Evolutionary conservation across 2,888 invertebrate genomes (phyloP).

Genomic region (Lordiphosa andalusiaca): DNA sequence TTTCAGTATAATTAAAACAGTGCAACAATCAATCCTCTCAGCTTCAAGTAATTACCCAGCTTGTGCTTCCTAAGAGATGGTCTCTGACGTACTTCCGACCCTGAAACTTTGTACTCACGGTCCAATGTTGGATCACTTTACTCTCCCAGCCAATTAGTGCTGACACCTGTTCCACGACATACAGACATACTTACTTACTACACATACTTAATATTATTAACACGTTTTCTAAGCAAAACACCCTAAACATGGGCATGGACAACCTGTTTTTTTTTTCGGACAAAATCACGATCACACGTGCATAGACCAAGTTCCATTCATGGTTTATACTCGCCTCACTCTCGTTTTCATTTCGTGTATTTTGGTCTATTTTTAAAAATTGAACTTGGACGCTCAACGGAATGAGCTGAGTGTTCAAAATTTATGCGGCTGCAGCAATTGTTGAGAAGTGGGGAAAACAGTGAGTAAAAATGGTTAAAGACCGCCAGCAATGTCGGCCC

Average conservation of each 20-base stretch:
- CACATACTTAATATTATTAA: slow-evolving; percentile 36
- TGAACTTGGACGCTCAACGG: slow-evolving; percentile 10
- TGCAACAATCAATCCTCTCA: slow-evolving; percentile 9
- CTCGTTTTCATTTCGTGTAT: slow-evolving; percentile 33
- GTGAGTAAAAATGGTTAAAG: slow-evolving; percentile 12
- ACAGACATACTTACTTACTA: slow-evolving; percentile 1
- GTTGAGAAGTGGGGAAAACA: slow-evolving; percentile 1
- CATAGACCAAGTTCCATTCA: slow-evolving; percentile 35
- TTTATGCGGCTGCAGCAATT: background rate
- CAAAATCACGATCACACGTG: slow-evolving; percentile 39
- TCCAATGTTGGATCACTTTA: slow-evolving; percentile 39
- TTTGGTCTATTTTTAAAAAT: slow-evolving; percentile 27
- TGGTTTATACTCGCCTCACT: slow-evolving; percentile 32
- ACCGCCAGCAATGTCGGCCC: slow-evolving; percentile 22
- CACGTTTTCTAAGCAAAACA: slow-evolving; percentile 44
- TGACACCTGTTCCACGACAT: slow-evolving; percentile 56
- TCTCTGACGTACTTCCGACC: slow-evolving; percentile 16
- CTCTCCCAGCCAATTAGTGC: slow-evolving; percentile 53
- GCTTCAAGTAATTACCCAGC: slow-evolving; percentile 23
- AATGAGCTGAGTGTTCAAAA: slow-evolving; percentile 5
- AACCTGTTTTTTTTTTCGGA: slow-evolving; percentile 37
- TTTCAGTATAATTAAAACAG: slow-evolving; percentile 30
- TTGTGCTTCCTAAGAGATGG: slow-evolving; percentile 2
- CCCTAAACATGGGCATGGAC: slow-evolving; percentile 27
- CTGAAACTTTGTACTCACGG: slow-evolving; percentile 31